Evolutionary conservation across 2,888 invertebrate species (phyloP).

Genomic region (Drosophila dives): DNA sequence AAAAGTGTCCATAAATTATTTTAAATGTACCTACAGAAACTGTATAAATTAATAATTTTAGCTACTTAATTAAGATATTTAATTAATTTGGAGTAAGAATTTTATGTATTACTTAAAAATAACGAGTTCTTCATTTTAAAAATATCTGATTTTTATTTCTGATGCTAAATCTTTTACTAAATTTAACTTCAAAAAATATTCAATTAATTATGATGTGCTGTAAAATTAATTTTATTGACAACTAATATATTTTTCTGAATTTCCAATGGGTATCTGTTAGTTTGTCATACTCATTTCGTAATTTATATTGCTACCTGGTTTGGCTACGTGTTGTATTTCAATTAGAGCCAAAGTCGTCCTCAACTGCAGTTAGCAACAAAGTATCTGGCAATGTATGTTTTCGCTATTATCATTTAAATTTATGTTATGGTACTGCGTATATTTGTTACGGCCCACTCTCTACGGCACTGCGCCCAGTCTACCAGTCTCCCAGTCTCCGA

Average conservation of each 20-base stretch:
- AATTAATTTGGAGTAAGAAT: not conserved
- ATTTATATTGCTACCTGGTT: constrained; percentile 26
- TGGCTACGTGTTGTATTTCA: constrained; percentile 69
- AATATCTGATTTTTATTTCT: not conserved
- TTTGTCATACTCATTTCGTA: not conserved
- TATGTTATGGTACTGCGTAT: constrained; percentile 69
- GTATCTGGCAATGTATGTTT: constrained; percentile 77
- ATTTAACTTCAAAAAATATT: not conserved
- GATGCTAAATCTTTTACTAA: not conserved
- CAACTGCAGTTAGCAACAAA: constrained; percentile 75
- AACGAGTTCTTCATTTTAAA: not conserved
- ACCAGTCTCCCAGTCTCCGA: not conserved
- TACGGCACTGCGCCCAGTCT: not conserved
- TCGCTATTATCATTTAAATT: constrained; percentile 78
- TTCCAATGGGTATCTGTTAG: constrained; percentile 9
- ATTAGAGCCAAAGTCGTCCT: constrained; percentile 75
- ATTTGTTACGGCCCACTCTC: constrained; percentile 54
- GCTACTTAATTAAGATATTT: not conserved
- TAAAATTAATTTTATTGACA: not conserved
- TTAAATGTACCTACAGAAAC: not conserved
- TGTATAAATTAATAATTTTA: not conserved
- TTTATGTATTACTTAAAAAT: too few relatives aligned
- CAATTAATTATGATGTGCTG: not conserved
- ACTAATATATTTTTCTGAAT: not conserved
- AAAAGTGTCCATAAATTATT: not conserved